Conservation (phyloP, 2,113 vertebrate genomes). For the Eolophus roseicapilla region DNA sequence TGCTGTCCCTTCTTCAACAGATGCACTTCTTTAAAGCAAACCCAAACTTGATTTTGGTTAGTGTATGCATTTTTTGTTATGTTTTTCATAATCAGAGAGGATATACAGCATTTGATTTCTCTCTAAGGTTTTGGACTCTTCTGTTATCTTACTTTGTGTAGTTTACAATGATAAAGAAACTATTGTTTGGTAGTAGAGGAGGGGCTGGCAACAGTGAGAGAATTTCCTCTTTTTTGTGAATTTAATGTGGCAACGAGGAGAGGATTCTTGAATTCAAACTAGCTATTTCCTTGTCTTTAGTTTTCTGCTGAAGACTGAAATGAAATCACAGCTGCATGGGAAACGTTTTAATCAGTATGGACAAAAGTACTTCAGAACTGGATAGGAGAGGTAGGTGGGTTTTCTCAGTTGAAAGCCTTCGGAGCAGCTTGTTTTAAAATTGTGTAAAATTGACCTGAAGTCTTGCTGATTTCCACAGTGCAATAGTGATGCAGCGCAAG, state of each 20-base stretch:
- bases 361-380: not conserved
- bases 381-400: not conserved
- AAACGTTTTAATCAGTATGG: not conserved
- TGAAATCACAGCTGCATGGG: not conserved
- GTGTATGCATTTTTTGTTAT: not conserved
- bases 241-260: not conserved
- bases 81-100: not conserved
- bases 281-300: not conserved
- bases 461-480: not conserved
- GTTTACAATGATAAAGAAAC: not conserved
- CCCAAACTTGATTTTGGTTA: not conserved
- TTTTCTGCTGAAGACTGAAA: not conserved
- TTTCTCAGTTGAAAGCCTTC: not conserved
- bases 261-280: not conserved
- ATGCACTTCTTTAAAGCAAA: not conserved
- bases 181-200: not conserved
- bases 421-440: not conserved
- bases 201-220: not conserved
- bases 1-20: not conserved
- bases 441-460: not conserved
- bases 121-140: not conserved
- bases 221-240: not conserved
- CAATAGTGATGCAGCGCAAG: not conserved
- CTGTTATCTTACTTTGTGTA: not conserved
- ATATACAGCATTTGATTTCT: not conserved